Conservation (phyloP, 2,113 vertebrate genomes). For the Phaetusa simplex region DNA sequence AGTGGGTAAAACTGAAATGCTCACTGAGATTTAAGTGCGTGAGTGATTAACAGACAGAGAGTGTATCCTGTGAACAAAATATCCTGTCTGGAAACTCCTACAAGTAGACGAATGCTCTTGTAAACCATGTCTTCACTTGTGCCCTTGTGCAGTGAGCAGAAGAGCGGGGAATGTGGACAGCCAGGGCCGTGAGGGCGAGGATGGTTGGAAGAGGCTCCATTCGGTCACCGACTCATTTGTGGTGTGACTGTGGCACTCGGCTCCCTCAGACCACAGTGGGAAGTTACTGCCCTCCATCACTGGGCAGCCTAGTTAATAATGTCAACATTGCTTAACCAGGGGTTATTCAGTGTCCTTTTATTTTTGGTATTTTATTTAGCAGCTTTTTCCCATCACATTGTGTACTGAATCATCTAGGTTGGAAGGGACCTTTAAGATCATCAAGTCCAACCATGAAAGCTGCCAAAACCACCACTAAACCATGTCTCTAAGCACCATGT, state of each 20-base stretch:
- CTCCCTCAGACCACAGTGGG: not conserved
- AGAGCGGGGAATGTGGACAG: not conserved
- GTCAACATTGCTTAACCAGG: not conserved
- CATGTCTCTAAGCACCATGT: too few species aligned
- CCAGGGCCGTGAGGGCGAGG: not conserved
- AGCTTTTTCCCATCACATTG: not conserved
- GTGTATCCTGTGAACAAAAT: not conserved
- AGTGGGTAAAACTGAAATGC: not conserved
- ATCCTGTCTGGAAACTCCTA: not conserved
- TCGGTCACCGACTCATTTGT: rapidly evolving
- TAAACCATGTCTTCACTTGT: not conserved
- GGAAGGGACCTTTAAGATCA: too few species aligned
- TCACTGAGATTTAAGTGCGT: not conserved
- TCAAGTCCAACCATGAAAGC: too few species aligned
- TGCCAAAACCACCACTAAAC: too few species aligned
- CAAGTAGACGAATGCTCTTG: not conserved
- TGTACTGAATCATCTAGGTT: not conserved
- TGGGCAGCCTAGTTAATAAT: not conserved
- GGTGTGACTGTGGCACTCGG: not conserved
- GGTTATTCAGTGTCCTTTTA: not conserved
- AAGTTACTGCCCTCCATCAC: not conserved
- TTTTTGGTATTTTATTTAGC: not conserved
- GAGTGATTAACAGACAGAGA: not conserved
- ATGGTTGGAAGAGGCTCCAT: not conserved
- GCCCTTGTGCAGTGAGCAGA: not conserved